Evolutionary conservation across 2,797 vertebrate species (phyloP).

Genomic region (Gobionotothen gibberifrons): DNA sequence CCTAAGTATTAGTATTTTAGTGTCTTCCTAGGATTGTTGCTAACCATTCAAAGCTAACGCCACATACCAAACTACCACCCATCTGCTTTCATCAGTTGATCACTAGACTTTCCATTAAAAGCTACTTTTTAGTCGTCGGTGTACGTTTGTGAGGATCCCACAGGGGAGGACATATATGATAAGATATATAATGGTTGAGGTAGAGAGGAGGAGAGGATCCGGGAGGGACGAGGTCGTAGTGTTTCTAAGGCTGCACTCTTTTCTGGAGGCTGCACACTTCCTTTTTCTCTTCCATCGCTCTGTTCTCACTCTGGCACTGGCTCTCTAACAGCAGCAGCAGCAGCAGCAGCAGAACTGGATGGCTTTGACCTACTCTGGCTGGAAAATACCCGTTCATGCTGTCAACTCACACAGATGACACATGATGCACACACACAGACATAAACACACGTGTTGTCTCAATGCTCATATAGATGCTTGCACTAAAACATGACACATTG

Average conservation of each 20-base stretch:
- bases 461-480: background rate
- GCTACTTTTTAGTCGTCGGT: background rate
- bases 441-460: background rate
- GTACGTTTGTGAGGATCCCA: background rate
- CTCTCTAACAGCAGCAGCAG: constrained; percentile 64
- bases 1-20: no score
- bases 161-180: background rate
- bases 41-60: constrained; percentile 53
- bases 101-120: background rate
- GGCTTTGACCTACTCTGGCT: constrained; percentile 77
- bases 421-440: background rate
- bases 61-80: constrained; percentile 36
- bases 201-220: constrained; percentile 57
- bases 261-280: constrained; percentile 60
- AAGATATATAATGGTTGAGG: constrained; percentile 11
- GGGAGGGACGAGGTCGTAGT: constrained; percentile 66
- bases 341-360: constrained; percentile 72
- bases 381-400: constrained; percentile 55
- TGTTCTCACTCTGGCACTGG: constrained; percentile 66
- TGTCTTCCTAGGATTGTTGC: background rate
- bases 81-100: constrained; percentile 20
- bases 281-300: constrained; percentile 52
- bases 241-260: constrained; percentile 61
- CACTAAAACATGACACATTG: constrained; percentile 1
- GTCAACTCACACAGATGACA: constrained; percentile 24